Conservation (phyloP, 2,113 vertebrate genomes). For the Drymodes brunneopygia region DNA sequence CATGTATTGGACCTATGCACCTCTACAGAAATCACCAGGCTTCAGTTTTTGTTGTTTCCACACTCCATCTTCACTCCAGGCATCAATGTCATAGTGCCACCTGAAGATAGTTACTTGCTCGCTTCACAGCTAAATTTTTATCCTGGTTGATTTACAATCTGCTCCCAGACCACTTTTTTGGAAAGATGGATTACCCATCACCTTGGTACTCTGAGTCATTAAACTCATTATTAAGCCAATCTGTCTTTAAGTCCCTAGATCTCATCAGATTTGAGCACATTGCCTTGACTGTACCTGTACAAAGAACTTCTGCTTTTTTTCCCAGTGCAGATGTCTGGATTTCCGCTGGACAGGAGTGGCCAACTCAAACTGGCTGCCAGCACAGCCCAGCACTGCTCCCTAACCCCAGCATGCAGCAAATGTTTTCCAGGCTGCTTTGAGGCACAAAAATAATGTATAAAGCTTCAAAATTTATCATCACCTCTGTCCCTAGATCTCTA, state of each 20-base stretch:
- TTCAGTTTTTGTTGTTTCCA: not conserved
- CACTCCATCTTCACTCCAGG: not conserved
- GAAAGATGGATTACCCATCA: not conserved
- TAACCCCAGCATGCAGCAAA: not conserved
- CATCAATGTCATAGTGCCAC: not conserved
- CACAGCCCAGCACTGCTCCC: fast-evolving
- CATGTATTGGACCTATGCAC: not conserved
- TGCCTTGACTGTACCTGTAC: not conserved
- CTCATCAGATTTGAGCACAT: not conserved
- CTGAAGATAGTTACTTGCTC: not conserved
- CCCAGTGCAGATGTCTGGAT: not conserved
- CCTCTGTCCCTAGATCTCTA: not conserved
- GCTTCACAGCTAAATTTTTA: not conserved
- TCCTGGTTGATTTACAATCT: not conserved
- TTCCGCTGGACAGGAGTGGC: fast-evolving
- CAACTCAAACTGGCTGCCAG: fast-evolving
- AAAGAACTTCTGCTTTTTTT: not conserved
- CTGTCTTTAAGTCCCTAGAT: not conserved
- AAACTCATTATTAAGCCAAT: not conserved
- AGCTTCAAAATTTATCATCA: not conserved
- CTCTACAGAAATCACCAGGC: not conserved
- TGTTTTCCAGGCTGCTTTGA: not conserved
- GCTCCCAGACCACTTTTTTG: not conserved
- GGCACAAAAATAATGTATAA: not conserved
- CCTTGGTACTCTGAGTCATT: not conserved